Base-by-base conservation (phyloP, 2,888 invertebrate genomes). In the Gerosis bhagava region DNA sequence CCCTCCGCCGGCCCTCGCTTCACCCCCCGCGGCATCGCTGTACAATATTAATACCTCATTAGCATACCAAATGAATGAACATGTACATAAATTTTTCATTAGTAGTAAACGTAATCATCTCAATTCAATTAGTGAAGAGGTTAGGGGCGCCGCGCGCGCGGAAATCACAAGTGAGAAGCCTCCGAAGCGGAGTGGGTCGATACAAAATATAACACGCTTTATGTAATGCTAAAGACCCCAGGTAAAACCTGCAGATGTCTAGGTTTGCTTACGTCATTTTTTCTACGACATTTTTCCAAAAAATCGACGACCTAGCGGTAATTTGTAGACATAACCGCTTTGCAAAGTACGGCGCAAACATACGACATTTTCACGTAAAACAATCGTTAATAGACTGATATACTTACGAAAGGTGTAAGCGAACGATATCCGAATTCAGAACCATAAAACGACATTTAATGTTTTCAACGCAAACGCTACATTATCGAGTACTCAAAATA, bases 21-120 rank as follows among this genome's bases (percentile, higher is more conserved):
- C 79, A 87, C 88, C 81, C 89, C 90, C 77, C 91, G 90, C 84
- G 90, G 91, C 92, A 92, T 91, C 84, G 83, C 87, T 88, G 68
- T 56, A 60, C 37, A 57, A 55, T 37, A 56, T 54, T 28, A 49
- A 51, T 36, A 51, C 36, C 59, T 51, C 48, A 50, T 41, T 47
- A 39, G 19, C 29, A 44, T 28, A 44, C 10, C 29, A 19, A n/a
- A n/a, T n/a, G n/a, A 36, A 36, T 10, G 10, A 21, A 12, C 51
- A 63, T 37, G 34, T 48, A n/a, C 48, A 51, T 51, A 40, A 57
- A 59, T 62, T 60, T 56, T 59, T 53, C 47, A 56, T 48, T 54
- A 52, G 57, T 52, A 65, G 47, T 44, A 61, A 61, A 64, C 62
- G 48, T 71, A 75, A 74, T 72, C 69, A 72, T 75, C 67, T 75